A percentile compares a stretch with the other conserved stretches of the same genome.
Evolutionary conservation across 2,888 invertebrate genomes (phyloP).

Genomic region (Iselma pallidipennis): DNA sequence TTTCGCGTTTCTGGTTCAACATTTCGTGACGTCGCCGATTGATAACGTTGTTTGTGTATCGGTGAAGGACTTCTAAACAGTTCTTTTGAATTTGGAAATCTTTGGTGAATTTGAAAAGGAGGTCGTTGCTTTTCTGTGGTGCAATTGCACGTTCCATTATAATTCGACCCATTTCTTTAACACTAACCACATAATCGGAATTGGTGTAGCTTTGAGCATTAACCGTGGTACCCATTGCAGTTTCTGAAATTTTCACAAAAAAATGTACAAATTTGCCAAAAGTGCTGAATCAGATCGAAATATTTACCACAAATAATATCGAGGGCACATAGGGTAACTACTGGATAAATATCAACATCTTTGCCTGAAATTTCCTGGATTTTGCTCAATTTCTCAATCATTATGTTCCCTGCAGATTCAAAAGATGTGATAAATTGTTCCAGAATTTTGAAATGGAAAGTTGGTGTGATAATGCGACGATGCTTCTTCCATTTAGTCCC

Average conservation of each 20-base stretch:
- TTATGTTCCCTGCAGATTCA: slow-evolving; percentile 63
- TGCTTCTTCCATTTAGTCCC: slow-evolving; percentile 67
- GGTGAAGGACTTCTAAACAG: slow-evolving; percentile 9
- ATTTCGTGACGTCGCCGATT: slow-evolving; percentile 6
- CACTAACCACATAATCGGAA: slow-evolving; percentile 17
- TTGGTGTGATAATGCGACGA: slow-evolving; percentile 74
- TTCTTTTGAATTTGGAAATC: slow-evolving; percentile 15
- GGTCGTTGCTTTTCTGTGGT: slow-evolving; percentile 17
- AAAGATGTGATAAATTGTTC: slow-evolving; percentile 73
- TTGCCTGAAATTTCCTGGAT: slow-evolving; percentile 48
- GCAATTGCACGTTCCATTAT: slow-evolving; percentile 16
- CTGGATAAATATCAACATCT: slow-evolving; percentile 64
- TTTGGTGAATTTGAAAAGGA: slow-evolving; percentile 16
- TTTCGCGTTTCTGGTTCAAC: neutral
- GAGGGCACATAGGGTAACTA: slow-evolving; percentile 63
- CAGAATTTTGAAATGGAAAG: slow-evolving; percentile 79
- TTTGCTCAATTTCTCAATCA: slow-evolving; percentile 60
- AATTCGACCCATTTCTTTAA: slow-evolving; percentile 21
- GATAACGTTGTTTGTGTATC: slow-evolving; percentile 13
- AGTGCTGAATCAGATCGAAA: slow-evolving; percentile 4
- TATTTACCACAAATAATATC: slow-evolving; percentile 66
- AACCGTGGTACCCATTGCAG: slow-evolving; percentile 79
- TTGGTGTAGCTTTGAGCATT: slow-evolving; percentile 32
- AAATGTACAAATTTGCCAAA: neutral
- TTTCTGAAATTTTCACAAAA: slow-evolving; percentile 59